These are phyloP conservation scores for Antechinus flavipes DNA, from an alignment of 2,113 vertebrate species.

Conservation along the genomic window DNA sequence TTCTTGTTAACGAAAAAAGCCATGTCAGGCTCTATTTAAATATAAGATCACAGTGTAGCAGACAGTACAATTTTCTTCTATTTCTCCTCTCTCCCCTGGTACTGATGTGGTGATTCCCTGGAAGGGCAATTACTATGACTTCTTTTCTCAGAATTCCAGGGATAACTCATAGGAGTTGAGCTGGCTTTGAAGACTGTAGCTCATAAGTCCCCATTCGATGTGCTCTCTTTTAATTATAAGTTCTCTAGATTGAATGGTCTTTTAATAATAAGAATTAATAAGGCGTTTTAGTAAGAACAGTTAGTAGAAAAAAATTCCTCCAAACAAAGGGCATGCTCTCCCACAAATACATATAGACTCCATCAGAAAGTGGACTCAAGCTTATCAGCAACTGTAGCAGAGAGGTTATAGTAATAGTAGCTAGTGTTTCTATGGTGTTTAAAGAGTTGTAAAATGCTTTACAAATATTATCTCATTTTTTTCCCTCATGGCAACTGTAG, in stretches of 20 bases:
- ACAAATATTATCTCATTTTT: not conserved
- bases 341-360: not conserved
- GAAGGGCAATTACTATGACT: not conserved
- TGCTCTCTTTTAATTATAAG: not conserved
- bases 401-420: not conserved
- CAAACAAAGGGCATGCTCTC: not conserved
- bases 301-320: not conserved
- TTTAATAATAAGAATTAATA: not conserved
- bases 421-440: not conserved
- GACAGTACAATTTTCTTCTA: not conserved
- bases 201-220: not conserved
- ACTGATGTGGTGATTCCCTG: not conserved
- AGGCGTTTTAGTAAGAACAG: not conserved
- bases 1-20: not conserved
- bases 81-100: not conserved
- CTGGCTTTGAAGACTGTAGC: not conserved
- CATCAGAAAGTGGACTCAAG: not conserved
- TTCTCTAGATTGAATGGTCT: not conserved
- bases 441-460: not conserved
- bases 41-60: not conserved
- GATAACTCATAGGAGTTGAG: not conserved
- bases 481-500: not conserved
- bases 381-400: not conserved
- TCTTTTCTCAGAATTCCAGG: not conserved
- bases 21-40: not conserved